A percentile compares a stretch with the other conserved stretches of the same genome.
phyloP scores from a whole-genome alignment of 2,113 vertebrate genomes.

The Xiphias gladius region DNA sequence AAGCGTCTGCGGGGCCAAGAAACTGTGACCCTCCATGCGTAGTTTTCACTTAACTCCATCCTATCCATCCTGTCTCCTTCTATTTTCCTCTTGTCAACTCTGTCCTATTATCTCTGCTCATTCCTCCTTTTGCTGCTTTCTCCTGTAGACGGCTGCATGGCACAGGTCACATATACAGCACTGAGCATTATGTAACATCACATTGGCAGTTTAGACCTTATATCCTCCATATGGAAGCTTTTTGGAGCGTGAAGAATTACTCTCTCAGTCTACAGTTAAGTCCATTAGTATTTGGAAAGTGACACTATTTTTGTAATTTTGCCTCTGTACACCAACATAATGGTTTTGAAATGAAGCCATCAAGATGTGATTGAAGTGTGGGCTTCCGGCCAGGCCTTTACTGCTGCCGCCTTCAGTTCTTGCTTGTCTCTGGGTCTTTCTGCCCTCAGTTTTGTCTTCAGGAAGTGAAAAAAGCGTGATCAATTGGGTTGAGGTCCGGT shows the following conservation, averaged over 20 bases:
- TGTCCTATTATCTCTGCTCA: constrained; percentile 49
- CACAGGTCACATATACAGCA: constrained; percentile 29
- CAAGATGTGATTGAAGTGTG: no score
- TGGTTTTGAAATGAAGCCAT: no score
- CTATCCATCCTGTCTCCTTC: constrained; percentile 20
- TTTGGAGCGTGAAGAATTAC: constrained; percentile 64
- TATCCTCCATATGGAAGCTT: constrained; percentile 38
- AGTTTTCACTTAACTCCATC: constrained; percentile 59
- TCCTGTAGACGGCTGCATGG: constrained; percentile 22
- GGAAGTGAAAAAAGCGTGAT: no score
- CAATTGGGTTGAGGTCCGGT: no score
- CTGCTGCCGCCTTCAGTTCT: no score
- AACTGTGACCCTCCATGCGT: constrained; percentile 37
- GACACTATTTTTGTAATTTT: no score
- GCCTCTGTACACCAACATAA: no score
- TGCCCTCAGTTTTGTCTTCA: no score
- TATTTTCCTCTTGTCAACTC: constrained; percentile 46
- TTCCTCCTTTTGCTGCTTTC: constrained; percentile 23
- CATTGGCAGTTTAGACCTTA: constrained; percentile 43
- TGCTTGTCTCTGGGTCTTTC: no score
- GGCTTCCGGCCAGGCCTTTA: no score
- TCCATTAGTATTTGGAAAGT: no score
- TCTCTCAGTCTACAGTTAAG: not conserved
- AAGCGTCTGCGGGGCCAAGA: constrained; percentile 68
- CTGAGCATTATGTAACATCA: constrained; percentile 53